A percentile compares a stretch with the other conserved stretches of the same genome.
Evolutionary conservation across 2,888 invertebrate species (phyloP).

Genomic region (Pandemis cinnamomeana): DNA sequence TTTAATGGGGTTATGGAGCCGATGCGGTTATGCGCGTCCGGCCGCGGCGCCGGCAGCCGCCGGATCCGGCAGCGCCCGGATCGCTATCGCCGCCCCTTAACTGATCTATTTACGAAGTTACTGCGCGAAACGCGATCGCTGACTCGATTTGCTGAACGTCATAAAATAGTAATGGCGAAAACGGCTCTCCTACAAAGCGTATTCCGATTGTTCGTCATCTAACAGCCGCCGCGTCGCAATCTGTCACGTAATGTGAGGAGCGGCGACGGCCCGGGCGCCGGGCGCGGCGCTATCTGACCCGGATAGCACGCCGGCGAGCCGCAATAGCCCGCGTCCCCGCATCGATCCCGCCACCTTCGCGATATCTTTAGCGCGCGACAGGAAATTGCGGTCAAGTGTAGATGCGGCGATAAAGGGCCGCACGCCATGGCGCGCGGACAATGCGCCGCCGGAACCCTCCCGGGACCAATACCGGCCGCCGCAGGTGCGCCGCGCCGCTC

Average conservation of each 20-base stretch:
- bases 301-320: slow-evolving; percentile 12
- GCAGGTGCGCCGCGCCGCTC: neutral
- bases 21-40: slow-evolving; percentile 13
- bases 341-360: slow-evolving; percentile 30
- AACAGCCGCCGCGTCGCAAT: slow-evolving; percentile 12
- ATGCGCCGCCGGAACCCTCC: neutral
- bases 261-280: neutral
- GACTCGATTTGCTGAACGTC: slow-evolving; percentile 7
- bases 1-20: slow-evolving; percentile 14
- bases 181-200: neutral
- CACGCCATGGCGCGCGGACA: slow-evolving; percentile 21
- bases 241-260: slow-evolving; percentile 4
- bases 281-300: slow-evolving; percentile 17
- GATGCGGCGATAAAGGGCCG: slow-evolving; percentile 22
- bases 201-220: neutral
- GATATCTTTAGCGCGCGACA: slow-evolving; percentile 7
- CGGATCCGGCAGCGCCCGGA: slow-evolving; percentile 1
- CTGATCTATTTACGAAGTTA: slow-evolving; percentile 14
- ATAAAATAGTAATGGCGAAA: slow-evolving; percentile 11
- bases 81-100: slow-evolving; percentile 20
- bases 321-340: slow-evolving; percentile 15
- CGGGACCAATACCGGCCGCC: neutral
- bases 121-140: neutral
- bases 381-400: slow-evolving; percentile 34
- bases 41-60: neutral